phyloP scores from a whole-genome alignment of 2,113 vertebrate species.

The Oceanites oceanicus region DNA sequence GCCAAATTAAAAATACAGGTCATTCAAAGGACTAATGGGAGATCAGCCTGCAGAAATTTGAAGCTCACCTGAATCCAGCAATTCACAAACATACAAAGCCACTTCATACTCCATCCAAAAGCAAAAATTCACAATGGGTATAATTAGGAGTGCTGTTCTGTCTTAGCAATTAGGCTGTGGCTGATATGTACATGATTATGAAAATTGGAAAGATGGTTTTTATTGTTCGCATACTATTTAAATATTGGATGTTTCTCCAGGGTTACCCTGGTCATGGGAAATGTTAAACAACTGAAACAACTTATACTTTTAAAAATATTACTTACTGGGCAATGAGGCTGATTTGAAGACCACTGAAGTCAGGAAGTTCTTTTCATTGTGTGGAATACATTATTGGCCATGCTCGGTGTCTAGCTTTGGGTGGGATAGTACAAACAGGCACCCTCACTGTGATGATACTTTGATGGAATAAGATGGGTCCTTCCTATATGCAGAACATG shows the following conservation, averaged over 20 bases:
- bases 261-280: background rate
- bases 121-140: background rate
- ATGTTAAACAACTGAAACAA: background rate
- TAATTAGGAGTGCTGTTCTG: slow-evolving; percentile 48
- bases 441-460: background rate
- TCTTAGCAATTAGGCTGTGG: slow-evolving; percentile 6
- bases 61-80: slow-evolving; percentile 29
- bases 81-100: slow-evolving; percentile 8
- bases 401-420: background rate
- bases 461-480: background rate
- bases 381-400: background rate
- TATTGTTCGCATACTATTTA: background rate
- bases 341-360: background rate
- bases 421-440: background rate
- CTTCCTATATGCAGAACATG: background rate
- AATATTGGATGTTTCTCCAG: background rate
- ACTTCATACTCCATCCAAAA: slow-evolving; percentile 1
- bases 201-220: background rate
- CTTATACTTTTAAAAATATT: background rate
- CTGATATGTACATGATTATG: slow-evolving; percentile 2
- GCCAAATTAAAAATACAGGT: slow-evolving; percentile 75
- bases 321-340: background rate
- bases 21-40: slow-evolving; percentile 70
- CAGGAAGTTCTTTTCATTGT: background rate
- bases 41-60: slow-evolving; percentile 60